phyloP scores from a whole-genome alignment of 2,113 vertebrate species.

The Hyaena hyaena region DNA sequence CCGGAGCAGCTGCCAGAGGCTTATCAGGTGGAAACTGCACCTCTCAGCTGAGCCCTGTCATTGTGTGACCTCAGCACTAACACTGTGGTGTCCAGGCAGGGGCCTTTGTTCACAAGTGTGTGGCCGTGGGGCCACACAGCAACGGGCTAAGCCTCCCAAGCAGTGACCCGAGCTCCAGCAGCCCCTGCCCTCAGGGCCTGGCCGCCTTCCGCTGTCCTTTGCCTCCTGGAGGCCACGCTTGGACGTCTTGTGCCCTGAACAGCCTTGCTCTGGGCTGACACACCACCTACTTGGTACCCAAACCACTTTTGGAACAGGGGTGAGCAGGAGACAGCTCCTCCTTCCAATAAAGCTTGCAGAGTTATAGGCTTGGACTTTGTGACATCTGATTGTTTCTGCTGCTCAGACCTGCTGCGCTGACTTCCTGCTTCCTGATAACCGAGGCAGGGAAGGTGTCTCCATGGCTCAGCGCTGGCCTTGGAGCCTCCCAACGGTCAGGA shows the following conservation, averaged over 20 bases:
- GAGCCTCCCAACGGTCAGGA: background rate
- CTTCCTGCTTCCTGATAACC: background rate
- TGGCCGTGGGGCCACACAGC: fast-evolving
- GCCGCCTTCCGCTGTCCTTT: background rate
- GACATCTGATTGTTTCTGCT: constrained; percentile 20
- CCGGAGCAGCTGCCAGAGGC: background rate
- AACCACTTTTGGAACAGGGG: background rate
- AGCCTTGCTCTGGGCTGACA: background rate
- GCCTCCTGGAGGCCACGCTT: background rate
- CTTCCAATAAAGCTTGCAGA: background rate
- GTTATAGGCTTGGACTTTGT: constrained; percentile 56
- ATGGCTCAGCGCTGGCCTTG: fast-evolving
- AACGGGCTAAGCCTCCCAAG: background rate
- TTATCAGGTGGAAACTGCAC: constrained; percentile 4
- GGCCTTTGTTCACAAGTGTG: background rate
- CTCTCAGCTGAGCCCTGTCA: background rate
- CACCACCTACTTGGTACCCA: background rate
- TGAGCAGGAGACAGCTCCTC: background rate
- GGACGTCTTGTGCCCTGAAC: background rate
- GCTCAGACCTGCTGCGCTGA: background rate
- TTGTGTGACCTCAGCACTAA: background rate
- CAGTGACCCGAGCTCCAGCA: background rate
- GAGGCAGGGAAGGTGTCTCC: background rate
- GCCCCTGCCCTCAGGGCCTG: background rate
- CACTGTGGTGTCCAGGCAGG: fast-evolving